Conservation (phyloP, 2,797 vertebrate genomes). For the Tadarida brasiliensis region DNA sequence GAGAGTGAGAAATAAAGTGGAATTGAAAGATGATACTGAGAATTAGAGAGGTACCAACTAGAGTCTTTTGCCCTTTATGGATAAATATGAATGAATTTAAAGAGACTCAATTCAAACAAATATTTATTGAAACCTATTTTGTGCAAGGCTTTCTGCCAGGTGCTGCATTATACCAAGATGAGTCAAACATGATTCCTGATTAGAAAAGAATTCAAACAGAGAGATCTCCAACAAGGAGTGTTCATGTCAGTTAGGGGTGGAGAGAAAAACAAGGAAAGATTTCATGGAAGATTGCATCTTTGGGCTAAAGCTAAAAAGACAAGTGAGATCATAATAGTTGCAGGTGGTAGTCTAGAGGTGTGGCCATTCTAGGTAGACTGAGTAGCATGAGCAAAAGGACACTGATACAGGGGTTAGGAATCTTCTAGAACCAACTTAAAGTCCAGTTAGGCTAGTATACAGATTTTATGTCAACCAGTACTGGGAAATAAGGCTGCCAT, state of each 20-base stretch:
- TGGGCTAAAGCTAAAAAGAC: not conserved
- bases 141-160: conserved; percentile 14
- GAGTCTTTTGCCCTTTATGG: conserved; percentile 46
- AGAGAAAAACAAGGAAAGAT: not conserved
- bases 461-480: not conserved
- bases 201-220: conserved; percentile 55
- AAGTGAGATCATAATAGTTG: not conserved
- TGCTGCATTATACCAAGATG: not conserved
- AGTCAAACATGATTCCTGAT: conserved; percentile 44
- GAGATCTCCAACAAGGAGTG: not conserved
- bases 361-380: not conserved
- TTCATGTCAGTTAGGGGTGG: not conserved
- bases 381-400: not conserved
- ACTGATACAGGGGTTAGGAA: not conserved
- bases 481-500: not conserved
- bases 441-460: not conserved
- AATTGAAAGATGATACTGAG: conserved; percentile 67
- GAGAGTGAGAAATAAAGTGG: conserved; percentile 65
- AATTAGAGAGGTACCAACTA: conserved; percentile 63
- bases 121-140: conserved; percentile 64
- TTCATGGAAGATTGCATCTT: not conserved
- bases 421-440: not conserved
- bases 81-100: conserved; percentile 64
- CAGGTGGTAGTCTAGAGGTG: not conserved
- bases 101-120: conserved; percentile 58